These are phyloP conservation scores for Sorex fumeus DNA, from an alignment of 2,113 vertebrate species.

Conservation along the genomic window DNA sequence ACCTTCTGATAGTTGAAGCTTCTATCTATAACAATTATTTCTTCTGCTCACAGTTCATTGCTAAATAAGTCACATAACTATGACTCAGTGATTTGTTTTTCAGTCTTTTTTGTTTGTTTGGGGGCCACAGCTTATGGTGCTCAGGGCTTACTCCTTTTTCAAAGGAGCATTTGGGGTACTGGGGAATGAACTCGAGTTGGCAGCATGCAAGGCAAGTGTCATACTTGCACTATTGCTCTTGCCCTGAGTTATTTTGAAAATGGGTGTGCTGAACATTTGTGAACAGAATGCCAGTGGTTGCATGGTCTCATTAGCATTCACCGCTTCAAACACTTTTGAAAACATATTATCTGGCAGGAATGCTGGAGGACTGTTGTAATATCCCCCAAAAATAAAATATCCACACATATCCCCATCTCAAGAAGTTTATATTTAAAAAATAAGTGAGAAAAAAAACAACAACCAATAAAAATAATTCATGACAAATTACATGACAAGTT, in stretches of 20 bases:
- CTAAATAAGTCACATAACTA: constrained; percentile 10
- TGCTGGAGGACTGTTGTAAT: not conserved
- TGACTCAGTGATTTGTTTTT: too few relatives aligned
- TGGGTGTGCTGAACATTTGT: not conserved
- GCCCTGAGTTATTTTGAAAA: not conserved
- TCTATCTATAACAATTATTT: not conserved
- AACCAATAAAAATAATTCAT: not conserved
- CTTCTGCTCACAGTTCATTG: not conserved
- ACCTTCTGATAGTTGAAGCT: not conserved
- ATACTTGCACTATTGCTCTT: too few relatives aligned
- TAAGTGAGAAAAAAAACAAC: not conserved
- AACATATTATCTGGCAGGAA: not conserved
- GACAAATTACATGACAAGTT: not conserved
- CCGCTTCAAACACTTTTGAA: not conserved
- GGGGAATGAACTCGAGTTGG: too few relatives aligned
- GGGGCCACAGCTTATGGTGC: too few relatives aligned
- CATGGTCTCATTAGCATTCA: not conserved
- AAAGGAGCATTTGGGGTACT: too few relatives aligned
- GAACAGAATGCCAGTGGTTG: not conserved
- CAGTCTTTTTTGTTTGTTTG: too few relatives aligned
- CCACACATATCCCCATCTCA: not conserved
- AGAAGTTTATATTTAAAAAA: not conserved
- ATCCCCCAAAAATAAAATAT: not conserved
- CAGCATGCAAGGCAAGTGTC: too few relatives aligned
- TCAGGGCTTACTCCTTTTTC: too few relatives aligned